phyloP scores from a whole-genome alignment of 2,113 vertebrate species.

The Merops nubicus region DNA sequence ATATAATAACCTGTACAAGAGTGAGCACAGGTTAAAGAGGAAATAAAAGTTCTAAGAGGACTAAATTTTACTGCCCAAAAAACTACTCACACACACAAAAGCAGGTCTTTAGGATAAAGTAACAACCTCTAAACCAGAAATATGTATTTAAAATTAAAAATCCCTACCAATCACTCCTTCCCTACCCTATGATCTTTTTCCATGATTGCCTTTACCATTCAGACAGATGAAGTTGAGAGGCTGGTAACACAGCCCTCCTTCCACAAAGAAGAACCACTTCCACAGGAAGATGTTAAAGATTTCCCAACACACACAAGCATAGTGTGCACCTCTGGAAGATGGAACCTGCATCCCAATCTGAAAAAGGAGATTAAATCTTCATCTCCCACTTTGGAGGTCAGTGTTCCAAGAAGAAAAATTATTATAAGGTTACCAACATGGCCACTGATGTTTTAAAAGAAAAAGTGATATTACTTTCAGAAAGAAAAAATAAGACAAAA shows the following conservation, averaged over 20 bases:
- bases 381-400: not conserved
- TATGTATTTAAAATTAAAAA: rapidly evolving
- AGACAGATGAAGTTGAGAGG: not conserved
- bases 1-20: not conserved
- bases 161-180: not conserved
- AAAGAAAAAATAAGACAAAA: not conserved
- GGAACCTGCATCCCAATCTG: not conserved
- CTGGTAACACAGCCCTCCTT: not conserved
- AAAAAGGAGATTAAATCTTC: not conserved
- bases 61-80: not conserved
- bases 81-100: not conserved
- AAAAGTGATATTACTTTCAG: not conserved
- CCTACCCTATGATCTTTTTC: not conserved
- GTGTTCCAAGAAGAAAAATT: not conserved
- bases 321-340: rapidly evolving
- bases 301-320: not conserved
- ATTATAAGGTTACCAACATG: not conserved
- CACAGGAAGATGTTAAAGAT: not conserved
- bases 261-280: not conserved
- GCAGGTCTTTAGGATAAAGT: not conserved
- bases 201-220: not conserved
- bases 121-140: not conserved
- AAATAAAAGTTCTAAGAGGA: not conserved
- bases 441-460: not conserved
- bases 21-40: not conserved